phyloP scores from a whole-genome alignment of 2,888 invertebrate genomes.

The Margaritifera margaritifera region DNA sequence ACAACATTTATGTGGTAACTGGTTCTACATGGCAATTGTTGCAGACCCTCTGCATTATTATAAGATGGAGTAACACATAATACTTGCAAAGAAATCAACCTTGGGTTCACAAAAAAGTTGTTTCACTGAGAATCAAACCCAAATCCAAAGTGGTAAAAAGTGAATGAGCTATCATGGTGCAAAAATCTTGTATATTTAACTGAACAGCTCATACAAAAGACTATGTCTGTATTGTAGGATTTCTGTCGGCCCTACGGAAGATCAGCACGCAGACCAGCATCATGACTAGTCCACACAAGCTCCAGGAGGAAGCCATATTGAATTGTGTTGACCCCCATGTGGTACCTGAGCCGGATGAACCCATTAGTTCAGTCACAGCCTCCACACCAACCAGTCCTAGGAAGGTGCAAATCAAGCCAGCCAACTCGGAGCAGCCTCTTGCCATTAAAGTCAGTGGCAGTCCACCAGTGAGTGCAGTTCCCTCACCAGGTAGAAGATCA shows the following conservation, averaged over 20 bases:
- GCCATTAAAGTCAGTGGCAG: too few species aligned
- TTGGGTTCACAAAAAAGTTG: too few species aligned
- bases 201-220: background rate
- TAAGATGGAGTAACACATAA: too few species aligned
- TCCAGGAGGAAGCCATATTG: constrained; percentile 41
- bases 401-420: background rate
- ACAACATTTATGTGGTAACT: too few species aligned
- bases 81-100: too few species aligned
- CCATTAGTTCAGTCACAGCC: background rate
- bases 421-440: background rate
- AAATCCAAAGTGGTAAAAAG: background rate
- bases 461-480: too few species aligned
- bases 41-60: too few species aligned
- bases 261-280: constrained; percentile 53
- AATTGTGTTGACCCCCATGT: constrained; percentile 15
- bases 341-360: background rate
- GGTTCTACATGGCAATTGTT: too few species aligned
- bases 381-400: constrained; percentile 2
- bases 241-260: constrained; percentile 42
- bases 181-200: background rate
- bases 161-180: background rate
- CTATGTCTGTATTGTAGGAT: constrained; percentile 34
- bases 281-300: constrained; percentile 48
- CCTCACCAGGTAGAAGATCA: too few species aligned
- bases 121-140: too few species aligned